Conservation (phyloP, 2,888 invertebrate genomes). For the Stenolophus ochropezus region DNA sequence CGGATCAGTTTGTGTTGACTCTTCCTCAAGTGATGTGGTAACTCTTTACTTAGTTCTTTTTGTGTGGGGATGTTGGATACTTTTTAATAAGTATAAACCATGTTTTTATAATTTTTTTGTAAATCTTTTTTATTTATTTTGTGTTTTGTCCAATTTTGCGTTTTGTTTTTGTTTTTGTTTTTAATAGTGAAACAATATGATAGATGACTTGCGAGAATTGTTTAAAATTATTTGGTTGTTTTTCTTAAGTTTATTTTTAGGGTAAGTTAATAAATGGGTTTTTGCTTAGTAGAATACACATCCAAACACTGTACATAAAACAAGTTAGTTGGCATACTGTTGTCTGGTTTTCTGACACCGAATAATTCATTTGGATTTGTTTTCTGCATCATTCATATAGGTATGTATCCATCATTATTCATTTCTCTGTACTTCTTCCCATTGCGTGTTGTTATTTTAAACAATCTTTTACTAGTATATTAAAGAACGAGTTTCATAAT, state of each 20-base stretch:
- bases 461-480: too few relatives aligned
- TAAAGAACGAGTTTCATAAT: too few relatives aligned
- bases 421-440: background rate
- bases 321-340: conserved; percentile 27
- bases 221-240: conserved; percentile 57
- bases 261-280: conserved; percentile 50
- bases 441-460: background rate
- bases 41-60: background rate
- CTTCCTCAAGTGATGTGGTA: conserved; percentile 3
- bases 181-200: conserved; percentile 14
- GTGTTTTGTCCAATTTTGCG: conserved; percentile 17
- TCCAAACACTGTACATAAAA: conserved; percentile 29
- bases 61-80: background rate
- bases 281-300: conserved; percentile 36
- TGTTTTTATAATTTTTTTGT: conserved; percentile 5
- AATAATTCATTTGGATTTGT: conserved; percentile 26
- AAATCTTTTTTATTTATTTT: conserved; percentile 22
- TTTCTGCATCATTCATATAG: conserved; percentile 18
- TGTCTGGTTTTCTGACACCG: background rate
- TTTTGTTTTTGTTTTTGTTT: conserved; percentile 29
- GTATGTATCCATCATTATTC: conserved; percentile 3
- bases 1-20: conserved; percentile 8
- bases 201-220: conserved; percentile 28
- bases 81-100: conserved; percentile 30
- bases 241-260: conserved; percentile 54